phyloP scores from a whole-genome alignment of 2,888 invertebrate species.

The Platerodrilus igneus region DNA sequence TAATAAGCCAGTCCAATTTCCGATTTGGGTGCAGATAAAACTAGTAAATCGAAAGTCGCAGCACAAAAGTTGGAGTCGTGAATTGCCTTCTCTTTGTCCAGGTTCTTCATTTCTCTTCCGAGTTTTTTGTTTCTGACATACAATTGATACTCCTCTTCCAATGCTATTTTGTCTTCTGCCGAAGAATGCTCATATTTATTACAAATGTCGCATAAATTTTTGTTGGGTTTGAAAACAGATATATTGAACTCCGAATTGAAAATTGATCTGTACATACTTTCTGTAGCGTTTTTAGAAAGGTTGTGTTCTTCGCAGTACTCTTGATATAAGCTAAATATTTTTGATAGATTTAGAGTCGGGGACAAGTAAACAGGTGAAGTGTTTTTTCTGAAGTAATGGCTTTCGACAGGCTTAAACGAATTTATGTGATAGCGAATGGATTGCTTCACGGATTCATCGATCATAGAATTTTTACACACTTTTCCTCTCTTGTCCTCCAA shows the following conservation, averaged over 20 bases:
- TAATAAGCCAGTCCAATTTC: slow-evolving; percentile 30
- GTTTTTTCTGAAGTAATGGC: slow-evolving; percentile 22
- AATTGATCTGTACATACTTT: slow-evolving; percentile 20
- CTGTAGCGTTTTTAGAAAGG: slow-evolving; percentile 12
- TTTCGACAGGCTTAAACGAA: slow-evolving; percentile 22
- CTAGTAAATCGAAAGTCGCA: slow-evolving; percentile 30
- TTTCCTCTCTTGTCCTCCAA: slow-evolving; percentile 18
- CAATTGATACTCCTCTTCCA: slow-evolving; percentile 21
- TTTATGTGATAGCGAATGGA: slow-evolving; percentile 24
- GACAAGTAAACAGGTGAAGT: slow-evolving; percentile 13
- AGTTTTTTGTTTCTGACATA: slow-evolving; percentile 29
- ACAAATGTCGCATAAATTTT: slow-evolving; percentile 26
- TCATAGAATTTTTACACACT: slow-evolving; percentile 21
- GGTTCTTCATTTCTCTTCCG: slow-evolving; percentile 27
- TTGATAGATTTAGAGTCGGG: slow-evolving; percentile 17
- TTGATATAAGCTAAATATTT: slow-evolving; percentile 20
- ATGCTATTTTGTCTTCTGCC: slow-evolving; percentile 15
- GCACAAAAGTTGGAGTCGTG: slow-evolving; percentile 16
- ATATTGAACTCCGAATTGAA: slow-evolving; percentile 33
- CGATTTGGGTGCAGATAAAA: slow-evolving; percentile 30
- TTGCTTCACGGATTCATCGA: slow-evolving; percentile 23
- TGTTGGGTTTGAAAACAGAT: slow-evolving; percentile 30
- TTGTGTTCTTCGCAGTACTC: slow-evolving; percentile 20
- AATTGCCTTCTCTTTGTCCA: slow-evolving; percentile 23
- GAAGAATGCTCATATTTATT: slow-evolving; percentile 18